phyloP scores from a whole-genome alignment of 92 coral and sea anemone species.

The Phenganax marumi region DNA sequence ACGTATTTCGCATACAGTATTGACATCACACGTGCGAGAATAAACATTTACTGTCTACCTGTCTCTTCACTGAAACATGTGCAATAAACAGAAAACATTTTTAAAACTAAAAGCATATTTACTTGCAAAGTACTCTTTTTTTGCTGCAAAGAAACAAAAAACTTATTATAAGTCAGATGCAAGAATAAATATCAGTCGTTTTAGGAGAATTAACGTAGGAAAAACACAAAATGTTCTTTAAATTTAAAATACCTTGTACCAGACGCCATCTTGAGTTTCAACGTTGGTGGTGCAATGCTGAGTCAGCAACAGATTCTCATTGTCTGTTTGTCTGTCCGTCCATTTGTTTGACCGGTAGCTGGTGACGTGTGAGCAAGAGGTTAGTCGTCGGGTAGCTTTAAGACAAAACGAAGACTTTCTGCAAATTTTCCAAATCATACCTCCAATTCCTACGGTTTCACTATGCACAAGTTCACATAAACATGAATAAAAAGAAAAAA shows the following conservation, averaged over 20 bases:
- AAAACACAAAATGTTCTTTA: neutral
- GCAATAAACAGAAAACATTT: too few relatives aligned
- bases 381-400: too few relatives aligned
- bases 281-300: constrained; percentile 2
- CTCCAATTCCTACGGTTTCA: too few relatives aligned
- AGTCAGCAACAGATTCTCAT: neutral
- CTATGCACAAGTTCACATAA: too few relatives aligned
- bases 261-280: constrained; percentile 36
- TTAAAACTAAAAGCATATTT: neutral
- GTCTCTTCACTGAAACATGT: too few relatives aligned
- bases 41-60: too few relatives aligned
- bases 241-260: neutral
- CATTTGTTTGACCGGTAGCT: neutral
- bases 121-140: constrained; percentile 28
- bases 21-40: too few relatives aligned
- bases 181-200: neutral
- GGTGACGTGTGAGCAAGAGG: too few relatives aligned
- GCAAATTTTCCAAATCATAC: too few relatives aligned
- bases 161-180: neutral
- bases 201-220: neutral
- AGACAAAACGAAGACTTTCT: too few relatives aligned
- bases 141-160: constrained; percentile 7
- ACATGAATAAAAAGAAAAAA: too few relatives aligned
- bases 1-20: too few relatives aligned
- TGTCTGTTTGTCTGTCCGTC: neutral